These are phyloP conservation scores for Notothenia coriiceps DNA, from an alignment of 2,113 vertebrate species.

Conservation along the genomic window DNA sequence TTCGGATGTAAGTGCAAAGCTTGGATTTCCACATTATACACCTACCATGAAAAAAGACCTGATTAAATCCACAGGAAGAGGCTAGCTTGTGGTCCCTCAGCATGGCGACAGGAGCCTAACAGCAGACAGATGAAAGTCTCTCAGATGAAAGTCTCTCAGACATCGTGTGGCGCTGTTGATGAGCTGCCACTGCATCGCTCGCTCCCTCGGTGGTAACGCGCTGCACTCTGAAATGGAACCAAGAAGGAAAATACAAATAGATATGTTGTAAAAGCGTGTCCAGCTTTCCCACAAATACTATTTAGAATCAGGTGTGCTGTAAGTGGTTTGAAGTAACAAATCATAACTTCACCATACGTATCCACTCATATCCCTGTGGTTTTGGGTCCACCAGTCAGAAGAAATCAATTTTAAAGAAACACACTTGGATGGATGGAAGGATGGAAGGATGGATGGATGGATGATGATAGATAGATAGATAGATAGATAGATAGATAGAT, in stretches of 20 bases:
- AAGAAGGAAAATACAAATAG: slow-evolving; percentile 12
- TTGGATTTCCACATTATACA: background rate
- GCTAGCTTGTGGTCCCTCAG: slow-evolving; percentile 21
- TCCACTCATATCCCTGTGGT: no score
- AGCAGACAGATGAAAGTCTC: slow-evolving; percentile 55
- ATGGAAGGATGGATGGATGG: no score
- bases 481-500: no score
- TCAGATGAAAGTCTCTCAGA: slow-evolving; percentile 38
- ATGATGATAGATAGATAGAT: no score
- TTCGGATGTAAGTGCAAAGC: background rate
- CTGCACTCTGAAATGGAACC: slow-evolving; percentile 16
- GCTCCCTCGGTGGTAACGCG: slow-evolving; percentile 15
- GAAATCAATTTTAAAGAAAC: background rate
- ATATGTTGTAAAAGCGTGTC: slow-evolving; percentile 1
- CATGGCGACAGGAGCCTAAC: slow-evolving; percentile 55
- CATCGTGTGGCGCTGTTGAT: slow-evolving; percentile 39
- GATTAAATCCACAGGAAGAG: slow-evolving; percentile 32
- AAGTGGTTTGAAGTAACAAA: background rate
- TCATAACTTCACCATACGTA: background rate
- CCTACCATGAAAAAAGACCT: slow-evolving; percentile 1
- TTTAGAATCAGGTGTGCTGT: background rate
- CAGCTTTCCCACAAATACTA: background rate
- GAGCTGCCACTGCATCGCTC: slow-evolving; percentile 41
- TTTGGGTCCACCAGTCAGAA: no score
- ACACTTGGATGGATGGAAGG: no score